Conservation (phyloP, 2,113 vertebrate species). For the Hassar affinis region DNA sequence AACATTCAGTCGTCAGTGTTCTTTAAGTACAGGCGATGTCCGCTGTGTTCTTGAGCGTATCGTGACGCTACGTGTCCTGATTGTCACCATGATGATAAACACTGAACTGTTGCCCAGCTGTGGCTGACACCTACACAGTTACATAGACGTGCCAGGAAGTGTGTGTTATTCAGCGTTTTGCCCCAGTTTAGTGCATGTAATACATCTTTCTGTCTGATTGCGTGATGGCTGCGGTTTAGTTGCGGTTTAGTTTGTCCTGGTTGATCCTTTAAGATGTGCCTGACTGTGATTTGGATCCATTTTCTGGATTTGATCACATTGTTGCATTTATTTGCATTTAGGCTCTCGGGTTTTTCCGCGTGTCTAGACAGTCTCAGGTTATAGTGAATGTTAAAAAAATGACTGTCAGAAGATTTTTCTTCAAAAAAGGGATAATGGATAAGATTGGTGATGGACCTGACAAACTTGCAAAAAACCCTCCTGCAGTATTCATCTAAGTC, state of each 20-base stretch:
- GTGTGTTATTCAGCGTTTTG: neutral
- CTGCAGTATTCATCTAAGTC: neutral
- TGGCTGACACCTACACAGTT: neutral
- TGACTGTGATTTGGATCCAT: conserved; percentile 22
- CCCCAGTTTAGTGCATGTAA: neutral
- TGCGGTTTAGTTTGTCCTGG: neutral
- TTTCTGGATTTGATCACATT: conserved; percentile 35
- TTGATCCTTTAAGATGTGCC: conserved; percentile 21
- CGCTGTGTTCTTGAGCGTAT: too few relatives aligned
- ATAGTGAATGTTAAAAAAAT: conserved; percentile 42
- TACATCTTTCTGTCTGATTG: neutral
- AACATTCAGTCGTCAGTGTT: too few relatives aligned
- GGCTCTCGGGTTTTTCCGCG: conserved; percentile 35
- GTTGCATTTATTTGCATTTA: conserved; percentile 39
- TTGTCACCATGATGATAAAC: too few relatives aligned
- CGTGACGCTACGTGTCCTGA: too few relatives aligned
- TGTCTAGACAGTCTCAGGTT: conserved; percentile 49
- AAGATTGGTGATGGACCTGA: conserved; percentile 27
- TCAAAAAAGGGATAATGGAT: neutral
- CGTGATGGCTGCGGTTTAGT: neutral
- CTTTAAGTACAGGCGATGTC: too few relatives aligned
- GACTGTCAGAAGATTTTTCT: conserved; percentile 12
- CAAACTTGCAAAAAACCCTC: neutral
- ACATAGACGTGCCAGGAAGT: neutral
- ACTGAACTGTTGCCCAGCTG: too few relatives aligned